A percentile compares a stretch with the other conserved stretches of the same genome.
Conservation (phyloP, 2,888 invertebrate species). For the Opisthograptis luteolata region DNA sequence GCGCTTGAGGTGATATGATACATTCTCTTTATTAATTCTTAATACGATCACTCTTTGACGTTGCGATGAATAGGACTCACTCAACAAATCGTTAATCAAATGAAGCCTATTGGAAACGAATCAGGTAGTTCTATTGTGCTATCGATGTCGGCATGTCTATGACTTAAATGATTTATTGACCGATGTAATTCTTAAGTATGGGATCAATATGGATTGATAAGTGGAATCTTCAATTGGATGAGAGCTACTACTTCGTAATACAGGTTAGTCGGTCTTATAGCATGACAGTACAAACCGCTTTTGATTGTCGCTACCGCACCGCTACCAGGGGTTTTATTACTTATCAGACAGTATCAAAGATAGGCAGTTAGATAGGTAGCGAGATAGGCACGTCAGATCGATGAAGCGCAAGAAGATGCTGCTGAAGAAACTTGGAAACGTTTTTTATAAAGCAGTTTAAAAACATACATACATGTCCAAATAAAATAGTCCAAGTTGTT, state of each 20-base stretch:
- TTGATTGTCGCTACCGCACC: not conserved
- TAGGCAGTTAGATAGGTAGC: too few relatives aligned
- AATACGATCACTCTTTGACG: conserved; percentile 79
- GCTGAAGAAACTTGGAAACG: too few relatives aligned
- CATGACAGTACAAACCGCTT: conserved; percentile 38
- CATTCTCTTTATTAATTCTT: conserved; percentile 79
- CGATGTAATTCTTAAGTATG: conserved; percentile 65
- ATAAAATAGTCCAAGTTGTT: too few relatives aligned
- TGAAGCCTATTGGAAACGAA: conserved; percentile 69
- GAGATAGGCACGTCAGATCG: too few relatives aligned
- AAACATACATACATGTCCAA: too few relatives aligned
- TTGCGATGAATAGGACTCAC: conserved; percentile 78
- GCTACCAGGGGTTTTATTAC: not conserved
- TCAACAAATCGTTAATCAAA: conserved; percentile 83
- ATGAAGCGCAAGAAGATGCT: too few relatives aligned
- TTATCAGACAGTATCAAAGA: too few relatives aligned
- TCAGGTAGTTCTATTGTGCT: conserved; percentile 81
- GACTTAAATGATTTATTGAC: conserved; percentile 70
- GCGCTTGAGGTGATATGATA: conserved; percentile 63
- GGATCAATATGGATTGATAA: conserved; percentile 53
- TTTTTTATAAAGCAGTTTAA: too few relatives aligned
- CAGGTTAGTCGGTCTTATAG: conserved; percentile 34
- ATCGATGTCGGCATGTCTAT: conserved; percentile 69
- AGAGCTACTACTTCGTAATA: conserved; percentile 60
- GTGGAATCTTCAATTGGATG: conserved; percentile 52